A percentile compares a stretch with the other conserved stretches of the same genome.
Evolutionary conservation across 2,888 invertebrate genomes (phyloP).

Genomic region (Drosophila macrospina): DNA sequence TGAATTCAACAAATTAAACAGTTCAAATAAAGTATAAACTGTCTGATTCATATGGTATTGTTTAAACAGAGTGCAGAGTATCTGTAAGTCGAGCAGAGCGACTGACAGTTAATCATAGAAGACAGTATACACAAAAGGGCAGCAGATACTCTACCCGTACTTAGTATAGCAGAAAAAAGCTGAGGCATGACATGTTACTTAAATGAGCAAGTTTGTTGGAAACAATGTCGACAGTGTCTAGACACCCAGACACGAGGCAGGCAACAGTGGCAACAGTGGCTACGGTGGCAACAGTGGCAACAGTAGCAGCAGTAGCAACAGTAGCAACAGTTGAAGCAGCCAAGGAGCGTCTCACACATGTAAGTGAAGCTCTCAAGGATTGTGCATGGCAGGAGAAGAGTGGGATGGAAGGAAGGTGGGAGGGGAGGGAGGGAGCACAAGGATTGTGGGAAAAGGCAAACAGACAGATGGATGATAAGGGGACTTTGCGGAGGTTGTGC

Average conservation of each 20-base stretch:
- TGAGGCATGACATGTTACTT: conserved; percentile 76
- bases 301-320: conserved; percentile 36
- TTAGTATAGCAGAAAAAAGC: conserved; percentile 32
- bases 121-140: conserved; percentile 8
- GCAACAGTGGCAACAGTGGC: conserved; percentile 24
- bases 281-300: conserved; percentile 36
- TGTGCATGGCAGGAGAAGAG: background rate
- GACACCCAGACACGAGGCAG: conserved; percentile 64
- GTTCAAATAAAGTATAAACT: no score
- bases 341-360: conserved; percentile 40
- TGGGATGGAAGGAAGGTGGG: no score
- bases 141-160: conserved; percentile 42
- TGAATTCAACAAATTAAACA: no score
- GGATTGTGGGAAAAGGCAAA: conserved; percentile 37
- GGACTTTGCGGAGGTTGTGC: conserved; percentile 31
- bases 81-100: background rate
- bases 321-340: conserved; percentile 45
- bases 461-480: conserved; percentile 45
- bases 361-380: conserved; percentile 38
- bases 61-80: background rate
- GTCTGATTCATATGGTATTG: no score
- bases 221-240: conserved; percentile 84
- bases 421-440: background rate
- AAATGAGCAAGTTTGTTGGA: conserved; percentile 80
- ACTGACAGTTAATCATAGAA: background rate